Conservation (phyloP, 1,140 invertebrate species). For the Drosophila nigromelanica region DNA sequence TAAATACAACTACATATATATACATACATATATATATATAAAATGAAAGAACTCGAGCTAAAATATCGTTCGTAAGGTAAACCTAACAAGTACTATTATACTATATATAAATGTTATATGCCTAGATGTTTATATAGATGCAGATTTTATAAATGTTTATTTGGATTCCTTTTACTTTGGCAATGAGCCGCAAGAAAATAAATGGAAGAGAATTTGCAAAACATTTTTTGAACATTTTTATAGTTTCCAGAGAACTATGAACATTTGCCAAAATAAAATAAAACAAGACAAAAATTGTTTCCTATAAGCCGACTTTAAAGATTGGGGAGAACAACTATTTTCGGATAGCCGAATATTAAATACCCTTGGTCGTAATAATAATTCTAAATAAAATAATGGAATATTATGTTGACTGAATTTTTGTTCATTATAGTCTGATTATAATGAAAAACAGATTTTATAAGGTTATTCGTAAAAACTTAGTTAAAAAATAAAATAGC, state of each 20-base stretch:
- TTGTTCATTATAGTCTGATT: too few relatives aligned
- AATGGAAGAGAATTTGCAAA: slow-evolving; percentile 8
- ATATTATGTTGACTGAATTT: not conserved
- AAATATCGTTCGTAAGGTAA: slow-evolving; percentile 25
- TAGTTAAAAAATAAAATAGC: too few relatives aligned
- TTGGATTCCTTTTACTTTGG: slow-evolving; percentile 36
- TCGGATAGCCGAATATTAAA: slow-evolving; percentile 5
- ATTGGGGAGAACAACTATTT: not conserved
- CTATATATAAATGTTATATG: slow-evolving; percentile 30
- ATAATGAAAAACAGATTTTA: too few relatives aligned
- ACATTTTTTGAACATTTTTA: slow-evolving; percentile 13
- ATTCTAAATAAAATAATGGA: too few relatives aligned
- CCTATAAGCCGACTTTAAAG: slow-evolving; percentile 14
- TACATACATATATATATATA: slow-evolving; percentile 42
- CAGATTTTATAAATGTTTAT: slow-evolving; percentile 44
- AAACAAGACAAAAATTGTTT: slow-evolving; percentile 17
- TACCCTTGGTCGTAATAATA: too few relatives aligned
- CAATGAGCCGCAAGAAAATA: not conserved
- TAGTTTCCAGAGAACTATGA: slow-evolving; percentile 5
- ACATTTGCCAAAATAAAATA: slow-evolving; percentile 16
- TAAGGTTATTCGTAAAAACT: too few relatives aligned
- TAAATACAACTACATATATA: slow-evolving; percentile 58
- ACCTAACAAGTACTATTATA: slow-evolving; percentile 1
- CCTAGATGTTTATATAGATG: slow-evolving; percentile 35
- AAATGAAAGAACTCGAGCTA: slow-evolving; percentile 45